phyloP scores from a whole-genome alignment of 2,888 invertebrate species.

The Julus scandinavius region DNA sequence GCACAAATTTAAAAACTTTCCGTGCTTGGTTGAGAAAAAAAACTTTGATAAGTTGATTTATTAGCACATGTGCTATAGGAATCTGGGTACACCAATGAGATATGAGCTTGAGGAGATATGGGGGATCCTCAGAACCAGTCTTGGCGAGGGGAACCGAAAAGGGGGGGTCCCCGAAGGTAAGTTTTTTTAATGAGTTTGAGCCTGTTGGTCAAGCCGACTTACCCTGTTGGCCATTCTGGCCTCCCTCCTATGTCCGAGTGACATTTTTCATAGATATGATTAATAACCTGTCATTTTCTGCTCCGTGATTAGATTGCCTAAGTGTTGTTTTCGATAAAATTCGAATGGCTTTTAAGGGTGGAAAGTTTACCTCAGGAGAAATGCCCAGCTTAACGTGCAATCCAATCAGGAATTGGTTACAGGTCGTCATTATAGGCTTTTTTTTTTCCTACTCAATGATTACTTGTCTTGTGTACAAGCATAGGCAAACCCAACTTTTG shows the following conservation, averaged over 20 bases:
- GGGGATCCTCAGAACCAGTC: constrained; percentile 26
- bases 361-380: not conserved
- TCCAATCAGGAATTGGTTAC: constrained; percentile 3
- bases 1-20: constrained; percentile 36
- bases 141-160: not conserved
- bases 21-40: not conserved
- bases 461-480: not conserved
- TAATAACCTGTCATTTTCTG: constrained; percentile 37
- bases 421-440: not conserved
- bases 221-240: constrained; percentile 24
- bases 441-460: not conserved
- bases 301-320: constrained; percentile 4
- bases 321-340: constrained; percentile 8
- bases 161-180: not conserved
- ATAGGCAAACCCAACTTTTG: not conserved
- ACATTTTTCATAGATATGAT: constrained; percentile 34
- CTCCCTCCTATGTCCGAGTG: constrained; percentile 33
- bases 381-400: not conserved
- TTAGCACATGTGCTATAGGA: not conserved
- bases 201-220: constrained; percentile 23
- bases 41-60: constrained; percentile 42
- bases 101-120: constrained; percentile 1
- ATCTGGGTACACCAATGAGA: constrained; percentile 4
- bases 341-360: not conserved
- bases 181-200: constrained; percentile 37